Evolutionary conservation across 2,797 vertebrate genomes (phyloP).

Genomic region (Tragelaphus oryx): DNA sequence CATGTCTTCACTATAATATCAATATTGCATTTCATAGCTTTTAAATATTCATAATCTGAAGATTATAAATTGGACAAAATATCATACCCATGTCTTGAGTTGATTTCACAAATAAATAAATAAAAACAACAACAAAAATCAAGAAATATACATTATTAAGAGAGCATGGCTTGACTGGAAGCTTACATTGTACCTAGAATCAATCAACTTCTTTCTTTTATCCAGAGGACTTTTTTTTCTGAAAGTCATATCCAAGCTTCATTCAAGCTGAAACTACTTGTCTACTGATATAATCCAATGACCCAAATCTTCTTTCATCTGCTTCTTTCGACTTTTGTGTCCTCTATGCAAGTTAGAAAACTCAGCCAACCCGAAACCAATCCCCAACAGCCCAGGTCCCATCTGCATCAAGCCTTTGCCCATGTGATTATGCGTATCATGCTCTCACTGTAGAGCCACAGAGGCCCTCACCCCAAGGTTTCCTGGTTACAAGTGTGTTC

Average conservation of each 20-base stretch:
- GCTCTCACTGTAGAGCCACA: neutral
- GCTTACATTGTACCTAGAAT: neutral
- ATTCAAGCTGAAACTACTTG: neutral
- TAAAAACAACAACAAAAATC: neutral
- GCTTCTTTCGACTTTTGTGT: neutral
- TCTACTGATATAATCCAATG: neutral
- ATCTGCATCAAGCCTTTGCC: neutral
- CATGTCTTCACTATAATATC: neutral
- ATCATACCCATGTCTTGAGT: neutral
- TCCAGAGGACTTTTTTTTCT: neutral
- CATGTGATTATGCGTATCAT: neutral
- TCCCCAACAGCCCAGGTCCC: too few relatives aligned
- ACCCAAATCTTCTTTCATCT: neutral
- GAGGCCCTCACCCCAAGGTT: neutral
- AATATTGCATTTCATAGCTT: neutral
- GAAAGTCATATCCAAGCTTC: neutral
- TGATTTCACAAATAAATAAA: neutral
- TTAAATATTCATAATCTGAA: neutral
- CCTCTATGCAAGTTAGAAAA: neutral
- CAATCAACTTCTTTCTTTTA: neutral
- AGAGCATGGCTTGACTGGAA: neutral
- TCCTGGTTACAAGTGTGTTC: neutral
- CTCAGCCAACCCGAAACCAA: fast-evolving
- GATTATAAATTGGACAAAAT: neutral
- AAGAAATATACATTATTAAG: neutral